phyloP scores from a whole-genome alignment of 2,888 invertebrate species.

The Acanthococcus lagerstroemiae region DNA sequence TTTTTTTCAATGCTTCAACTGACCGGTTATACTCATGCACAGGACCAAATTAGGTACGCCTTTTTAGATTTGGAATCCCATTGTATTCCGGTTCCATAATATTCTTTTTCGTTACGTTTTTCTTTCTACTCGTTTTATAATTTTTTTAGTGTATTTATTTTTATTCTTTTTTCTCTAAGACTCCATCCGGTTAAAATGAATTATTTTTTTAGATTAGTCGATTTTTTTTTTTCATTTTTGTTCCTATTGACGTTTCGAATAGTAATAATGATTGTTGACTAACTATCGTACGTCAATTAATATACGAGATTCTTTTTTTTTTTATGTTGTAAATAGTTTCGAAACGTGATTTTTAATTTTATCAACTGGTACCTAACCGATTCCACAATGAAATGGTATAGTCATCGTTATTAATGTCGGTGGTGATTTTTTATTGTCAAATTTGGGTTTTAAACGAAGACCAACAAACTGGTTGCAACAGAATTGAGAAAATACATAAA shows the following conservation, averaged over 20 bases:
- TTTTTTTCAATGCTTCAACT: conserved; percentile 10
- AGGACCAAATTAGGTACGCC: conserved; percentile 26
- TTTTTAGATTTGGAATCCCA: conserved; percentile 25
- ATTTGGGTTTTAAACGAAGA: background rate
- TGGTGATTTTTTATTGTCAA: conserved; percentile 7
- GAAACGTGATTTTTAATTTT: conserved; percentile 24
- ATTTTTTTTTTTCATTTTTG: conserved; percentile 6
- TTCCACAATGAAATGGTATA: background rate
- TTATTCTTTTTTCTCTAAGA: too few relatives aligned
- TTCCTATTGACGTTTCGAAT: conserved; percentile 4
- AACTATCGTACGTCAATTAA: conserved; percentile 19
- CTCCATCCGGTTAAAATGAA: conserved; percentile 14
- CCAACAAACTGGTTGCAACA: too few relatives aligned
- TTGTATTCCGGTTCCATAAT: conserved; percentile 23
- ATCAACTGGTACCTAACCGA: conserved; percentile 7
- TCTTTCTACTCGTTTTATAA: conserved; percentile 14
- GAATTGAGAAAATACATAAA: too few relatives aligned
- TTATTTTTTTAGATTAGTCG: conserved; percentile 13
- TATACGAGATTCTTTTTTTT: conserved; percentile 15
- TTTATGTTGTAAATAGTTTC: background rate
- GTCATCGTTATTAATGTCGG: background rate
- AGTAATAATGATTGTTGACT: conserved; percentile 13
- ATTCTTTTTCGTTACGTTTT: conserved; percentile 22
- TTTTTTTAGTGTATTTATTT: conserved; percentile 16
- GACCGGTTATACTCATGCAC: conserved; percentile 20